A percentile compares a stretch with the other conserved stretches of the same genome.
These are phyloP conservation scores for Eulemur coronatus DNA, from an alignment of 2,797 vertebrate species.

Conservation along the genomic window DNA sequence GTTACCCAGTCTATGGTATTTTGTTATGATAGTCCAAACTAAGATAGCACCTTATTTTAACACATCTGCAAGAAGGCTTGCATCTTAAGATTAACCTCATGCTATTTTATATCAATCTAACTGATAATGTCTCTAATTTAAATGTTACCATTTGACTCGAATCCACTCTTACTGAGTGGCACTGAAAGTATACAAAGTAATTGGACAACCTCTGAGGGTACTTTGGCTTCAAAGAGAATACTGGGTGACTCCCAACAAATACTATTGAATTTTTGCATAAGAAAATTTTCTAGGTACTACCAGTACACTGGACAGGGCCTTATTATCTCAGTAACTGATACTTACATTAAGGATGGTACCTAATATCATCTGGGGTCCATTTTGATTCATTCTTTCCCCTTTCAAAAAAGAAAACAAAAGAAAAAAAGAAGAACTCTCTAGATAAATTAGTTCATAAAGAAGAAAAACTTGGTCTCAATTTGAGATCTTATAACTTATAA, in stretches of 20 bases:
- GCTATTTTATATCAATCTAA: background rate
- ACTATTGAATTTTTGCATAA: background rate
- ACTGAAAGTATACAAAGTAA: background rate
- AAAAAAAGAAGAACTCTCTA: conserved; percentile 3
- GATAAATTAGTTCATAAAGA: background rate
- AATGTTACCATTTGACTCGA: background rate
- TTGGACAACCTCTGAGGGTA: background rate
- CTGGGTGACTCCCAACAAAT: background rate
- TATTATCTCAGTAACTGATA: background rate
- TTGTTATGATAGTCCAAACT: background rate
- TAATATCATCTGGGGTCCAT: background rate
- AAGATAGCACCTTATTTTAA: background rate
- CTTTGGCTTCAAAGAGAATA: background rate
- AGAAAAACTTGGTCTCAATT: background rate
- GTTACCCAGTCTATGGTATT: background rate
- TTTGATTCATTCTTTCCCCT: background rate
- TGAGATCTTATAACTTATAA: background rate
- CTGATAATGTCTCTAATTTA: background rate
- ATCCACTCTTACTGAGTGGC: background rate
- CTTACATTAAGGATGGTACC: background rate
- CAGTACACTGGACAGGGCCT: background rate
- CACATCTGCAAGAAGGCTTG: background rate
- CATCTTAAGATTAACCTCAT: background rate
- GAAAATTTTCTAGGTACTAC: background rate
- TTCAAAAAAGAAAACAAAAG: background rate